Percentiles rank a stretch among this genome's conserved stretches.
Conservation (phyloP, 2,888 invertebrate species). For the Kryphioiulus occultus region DNA sequence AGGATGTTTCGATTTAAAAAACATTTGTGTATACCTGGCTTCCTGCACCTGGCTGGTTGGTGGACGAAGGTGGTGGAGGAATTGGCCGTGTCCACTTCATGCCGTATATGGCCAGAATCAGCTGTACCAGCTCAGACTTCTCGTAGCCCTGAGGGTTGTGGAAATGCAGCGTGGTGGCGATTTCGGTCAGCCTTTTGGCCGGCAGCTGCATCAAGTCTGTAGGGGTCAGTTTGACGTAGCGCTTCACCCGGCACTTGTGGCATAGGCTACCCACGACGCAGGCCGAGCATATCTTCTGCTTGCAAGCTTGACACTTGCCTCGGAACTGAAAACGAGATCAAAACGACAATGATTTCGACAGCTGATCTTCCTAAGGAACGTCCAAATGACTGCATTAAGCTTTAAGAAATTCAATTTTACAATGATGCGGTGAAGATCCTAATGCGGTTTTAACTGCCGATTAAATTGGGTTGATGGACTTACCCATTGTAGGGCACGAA, state of each 20-base stretch:
- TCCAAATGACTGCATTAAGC: no score
- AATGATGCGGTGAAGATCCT: no score
- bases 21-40: neutral
- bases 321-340: neutral
- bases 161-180: conserved; percentile 29
- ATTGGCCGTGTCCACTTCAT: conserved; percentile 42
- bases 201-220: conserved; percentile 32
- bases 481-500: neutral
- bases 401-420: no score
- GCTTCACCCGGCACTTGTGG: conserved; percentile 41
- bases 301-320: conserved; percentile 4
- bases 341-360: neutral
- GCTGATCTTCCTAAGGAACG: no score
- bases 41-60: neutral
- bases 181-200: conserved; percentile 20
- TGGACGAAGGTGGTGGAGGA: conserved; percentile 19
- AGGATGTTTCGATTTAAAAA: neutral
- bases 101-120: conserved; percentile 42
- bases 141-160: conserved; percentile 48
- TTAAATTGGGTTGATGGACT: no score
- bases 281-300: conserved; percentile 42
- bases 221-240: conserved; percentile 30
- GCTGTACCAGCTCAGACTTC: conserved; percentile 46
- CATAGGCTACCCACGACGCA: conserved; percentile 37
- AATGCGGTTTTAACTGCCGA: no score